Conservation (phyloP, 1,140 invertebrate genomes). For the Drosophila teissieri region DNA sequence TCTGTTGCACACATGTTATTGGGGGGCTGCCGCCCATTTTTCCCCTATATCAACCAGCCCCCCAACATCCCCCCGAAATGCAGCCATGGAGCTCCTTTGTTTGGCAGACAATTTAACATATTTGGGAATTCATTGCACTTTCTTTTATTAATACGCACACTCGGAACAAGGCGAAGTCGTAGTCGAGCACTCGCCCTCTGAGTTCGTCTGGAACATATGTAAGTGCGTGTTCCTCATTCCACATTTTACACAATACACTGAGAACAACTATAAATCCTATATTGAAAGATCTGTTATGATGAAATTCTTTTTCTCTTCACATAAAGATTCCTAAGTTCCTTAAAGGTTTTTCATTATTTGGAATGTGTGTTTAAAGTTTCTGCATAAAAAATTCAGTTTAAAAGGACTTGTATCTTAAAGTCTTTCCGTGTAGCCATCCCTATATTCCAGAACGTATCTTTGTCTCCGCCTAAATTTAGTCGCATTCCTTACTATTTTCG, state of each 20-base stretch:
- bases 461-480: slow-evolving; percentile 72
- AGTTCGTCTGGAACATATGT: slow-evolving; percentile 71
- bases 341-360: too few relatives aligned
- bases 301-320: too few relatives aligned
- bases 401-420: too few relatives aligned
- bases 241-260: slow-evolving; percentile 2
- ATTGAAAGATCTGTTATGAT: too few relatives aligned
- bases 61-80: background rate
- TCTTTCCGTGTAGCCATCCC: background rate
- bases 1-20: slow-evolving; percentile 78
- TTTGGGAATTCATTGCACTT: slow-evolving; percentile 83
- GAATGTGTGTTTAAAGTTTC: too few relatives aligned
- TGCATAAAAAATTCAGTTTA: too few relatives aligned
- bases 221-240: slow-evolving; percentile 41
- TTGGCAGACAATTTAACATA: slow-evolving; percentile 82
- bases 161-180: slow-evolving; percentile 42
- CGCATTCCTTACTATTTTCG: slow-evolving; percentile 75
- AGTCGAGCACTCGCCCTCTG: slow-evolving; percentile 42
- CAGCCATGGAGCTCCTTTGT: slow-evolving; percentile 56
- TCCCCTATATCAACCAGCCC: background rate
- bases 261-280: too few relatives aligned
- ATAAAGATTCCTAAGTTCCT: too few relatives aligned
- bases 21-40: slow-evolving; percentile 11
- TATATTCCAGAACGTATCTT: slow-evolving; percentile 40
- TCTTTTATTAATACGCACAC: slow-evolving; percentile 80